Percentiles rank a stretch among this genome's conserved stretches.
phyloP scores from a whole-genome alignment of 2,797 vertebrate genomes.

The Gila robusta region DNA sequence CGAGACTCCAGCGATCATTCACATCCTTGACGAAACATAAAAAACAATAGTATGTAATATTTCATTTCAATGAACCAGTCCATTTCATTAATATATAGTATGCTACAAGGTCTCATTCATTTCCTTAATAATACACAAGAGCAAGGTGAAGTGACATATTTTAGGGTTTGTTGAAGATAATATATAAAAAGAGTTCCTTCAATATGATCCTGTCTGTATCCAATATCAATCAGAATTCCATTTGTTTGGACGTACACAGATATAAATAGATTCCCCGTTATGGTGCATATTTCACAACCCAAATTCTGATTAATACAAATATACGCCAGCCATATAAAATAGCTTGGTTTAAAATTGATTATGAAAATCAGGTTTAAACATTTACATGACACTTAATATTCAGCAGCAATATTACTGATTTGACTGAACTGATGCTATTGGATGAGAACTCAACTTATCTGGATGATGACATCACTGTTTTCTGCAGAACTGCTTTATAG shows the following conservation, averaged over 20 bases:
- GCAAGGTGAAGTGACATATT: neutral
- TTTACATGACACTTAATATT: neutral
- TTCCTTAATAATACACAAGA: neutral
- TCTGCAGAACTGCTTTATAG: neutral
- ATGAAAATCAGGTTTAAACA: neutral
- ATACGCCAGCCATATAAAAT: neutral
- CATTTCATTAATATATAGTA: neutral
- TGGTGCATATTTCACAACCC: neutral
- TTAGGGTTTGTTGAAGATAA: neutral
- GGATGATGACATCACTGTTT: neutral
- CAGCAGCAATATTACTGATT: neutral
- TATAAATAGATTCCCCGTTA: neutral
- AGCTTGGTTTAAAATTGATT: neutral
- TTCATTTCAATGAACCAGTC: neutral
- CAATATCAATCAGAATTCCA: neutral
- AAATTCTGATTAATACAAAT: neutral
- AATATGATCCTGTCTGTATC: neutral
- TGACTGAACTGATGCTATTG: neutral
- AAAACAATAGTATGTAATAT: constrained; percentile 31
- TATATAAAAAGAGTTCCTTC: neutral
- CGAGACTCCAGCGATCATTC: constrained; percentile 88
- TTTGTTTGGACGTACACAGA: neutral
- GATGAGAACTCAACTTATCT: neutral
- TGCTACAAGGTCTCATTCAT: neutral
- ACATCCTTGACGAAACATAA: constrained; percentile 81